Evolutionary conservation across 2,888 invertebrate species (phyloP).

Genomic region (Caenorhabditis becei): DNA sequence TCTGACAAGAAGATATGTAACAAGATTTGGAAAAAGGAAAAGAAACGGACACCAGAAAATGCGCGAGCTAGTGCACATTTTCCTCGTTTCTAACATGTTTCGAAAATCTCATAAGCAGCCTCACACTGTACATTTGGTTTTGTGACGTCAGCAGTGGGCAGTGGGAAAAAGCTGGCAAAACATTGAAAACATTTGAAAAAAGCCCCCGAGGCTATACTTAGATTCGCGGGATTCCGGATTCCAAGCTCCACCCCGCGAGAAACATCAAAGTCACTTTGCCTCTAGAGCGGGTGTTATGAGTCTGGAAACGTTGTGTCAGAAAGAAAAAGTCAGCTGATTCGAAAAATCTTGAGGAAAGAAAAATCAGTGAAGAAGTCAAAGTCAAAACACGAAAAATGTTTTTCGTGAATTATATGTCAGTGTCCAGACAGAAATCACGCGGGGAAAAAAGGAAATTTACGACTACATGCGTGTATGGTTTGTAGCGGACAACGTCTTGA

Average conservation of each 20-base stretch:
- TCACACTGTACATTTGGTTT: conserved; percentile 5
- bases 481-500: no score
- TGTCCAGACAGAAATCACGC: not conserved
- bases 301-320: no score
- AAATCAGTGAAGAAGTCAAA: not conserved
- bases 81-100: not conserved
- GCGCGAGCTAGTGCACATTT: no score
- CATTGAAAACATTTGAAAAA: not conserved
- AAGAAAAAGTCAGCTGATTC: not conserved
- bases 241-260: not conserved
- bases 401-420: not conserved
- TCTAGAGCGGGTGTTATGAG: not conserved
- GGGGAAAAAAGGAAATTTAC: not conserved
- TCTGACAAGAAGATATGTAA: not conserved
- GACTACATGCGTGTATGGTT: not conserved
- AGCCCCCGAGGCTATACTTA: not conserved
- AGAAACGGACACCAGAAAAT: not conserved
- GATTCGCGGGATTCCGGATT: not conserved
- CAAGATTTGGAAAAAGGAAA: not conserved
- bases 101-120: not conserved
- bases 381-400: not conserved
- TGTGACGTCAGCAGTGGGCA: not conserved
- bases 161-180: not conserved
- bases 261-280: not conserved
- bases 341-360: not conserved